Base-by-base conservation (phyloP, 2,888 invertebrate species). In the Pyrrhosoma nymphula region DNA sequence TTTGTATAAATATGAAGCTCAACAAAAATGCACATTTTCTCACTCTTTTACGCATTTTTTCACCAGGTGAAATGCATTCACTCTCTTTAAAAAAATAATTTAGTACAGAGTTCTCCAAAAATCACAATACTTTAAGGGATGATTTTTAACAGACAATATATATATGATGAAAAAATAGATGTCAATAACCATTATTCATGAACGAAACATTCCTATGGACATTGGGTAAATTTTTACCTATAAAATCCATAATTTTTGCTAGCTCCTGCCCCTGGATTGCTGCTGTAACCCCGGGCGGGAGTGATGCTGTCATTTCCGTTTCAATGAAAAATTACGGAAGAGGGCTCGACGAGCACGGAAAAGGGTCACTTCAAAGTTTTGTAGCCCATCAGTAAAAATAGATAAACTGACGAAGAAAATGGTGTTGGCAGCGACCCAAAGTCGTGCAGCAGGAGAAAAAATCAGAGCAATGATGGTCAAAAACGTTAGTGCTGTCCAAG, bases 401-500 rank as follows among this genome's bases (percentile, higher is more conserved):
- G 98, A 98, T 18, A 98, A 97, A 90, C 97, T 96, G 26, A 98
- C 96, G 96, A 98, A 97, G 47, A 98, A 96, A 47, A 98, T 95
- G 14, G 97, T 97, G 96, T 98, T 97, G 95, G 97, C 97, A 26
- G 97, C 95, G 55, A 98, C 97, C 97, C 98, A 97, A 96, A 97
- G 97, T 96, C 97, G 97, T 96, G 98, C 97, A 56, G 97, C 95
- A 39, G 96, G 96, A 95, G 97, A 97, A 23, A 96, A 96, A 3
- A 97, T 96, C 39, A 98, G 95, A 39, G 96, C 95, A 95, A 96
- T 96, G 26, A 97, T 96, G 95, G 97, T 97, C 55, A 97, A 95
- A 56, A 97, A 96, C 95, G 98, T 97, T 95, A 98, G 96, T 14
- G 97, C 55, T 23, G 98, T 98, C 98, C 98, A 98, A 96, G 98